A percentile compares a stretch with the other conserved stretches of the same genome.
These are phyloP conservation scores for Callorhinus ursinus DNA, from an alignment of 2,113 vertebrate genomes.

Conservation along the genomic window DNA sequence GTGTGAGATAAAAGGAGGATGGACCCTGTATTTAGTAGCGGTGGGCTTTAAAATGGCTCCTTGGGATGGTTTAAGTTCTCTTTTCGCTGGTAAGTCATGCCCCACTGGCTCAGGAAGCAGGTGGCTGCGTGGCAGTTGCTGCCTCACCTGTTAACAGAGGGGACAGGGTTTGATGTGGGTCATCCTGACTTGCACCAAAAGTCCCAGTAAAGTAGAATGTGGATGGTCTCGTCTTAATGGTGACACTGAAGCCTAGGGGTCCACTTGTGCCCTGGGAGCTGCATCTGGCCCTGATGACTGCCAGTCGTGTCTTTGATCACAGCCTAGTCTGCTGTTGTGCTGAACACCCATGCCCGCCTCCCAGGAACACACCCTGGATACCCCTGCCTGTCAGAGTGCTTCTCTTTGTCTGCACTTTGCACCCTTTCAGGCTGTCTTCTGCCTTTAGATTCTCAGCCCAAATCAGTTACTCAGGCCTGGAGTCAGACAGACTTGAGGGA, in stretches of 20 bases:
- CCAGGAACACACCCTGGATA: not conserved
- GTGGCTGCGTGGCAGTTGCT: conserved; percentile 43
- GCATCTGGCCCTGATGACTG: too few species aligned
- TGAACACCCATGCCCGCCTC: accelerated
- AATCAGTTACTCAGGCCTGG: not conserved
- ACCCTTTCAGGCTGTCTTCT: not conserved
- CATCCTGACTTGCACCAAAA: not conserved
- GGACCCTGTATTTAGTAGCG: not conserved
- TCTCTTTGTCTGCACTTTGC: not conserved
- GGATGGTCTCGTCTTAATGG: not conserved
- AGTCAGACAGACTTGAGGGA: not conserved
- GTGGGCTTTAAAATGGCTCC: not conserved
- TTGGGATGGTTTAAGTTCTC: not conserved
- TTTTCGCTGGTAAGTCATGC: not conserved
- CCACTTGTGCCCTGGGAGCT: not conserved
- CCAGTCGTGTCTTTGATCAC: not conserved
- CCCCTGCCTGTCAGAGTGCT: not conserved
- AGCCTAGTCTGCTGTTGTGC: not conserved
- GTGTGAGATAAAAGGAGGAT: not conserved
- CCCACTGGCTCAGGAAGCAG: conserved; percentile 70
- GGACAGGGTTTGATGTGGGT: not conserved
- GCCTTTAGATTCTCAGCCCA: not conserved
- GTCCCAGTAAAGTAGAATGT: not conserved
- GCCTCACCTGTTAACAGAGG: not conserved
- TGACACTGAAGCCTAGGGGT: not conserved